These are phyloP conservation scores for Phataginus tricuspis DNA, from an alignment of 2,797 vertebrate species.

Conservation along the genomic window DNA sequence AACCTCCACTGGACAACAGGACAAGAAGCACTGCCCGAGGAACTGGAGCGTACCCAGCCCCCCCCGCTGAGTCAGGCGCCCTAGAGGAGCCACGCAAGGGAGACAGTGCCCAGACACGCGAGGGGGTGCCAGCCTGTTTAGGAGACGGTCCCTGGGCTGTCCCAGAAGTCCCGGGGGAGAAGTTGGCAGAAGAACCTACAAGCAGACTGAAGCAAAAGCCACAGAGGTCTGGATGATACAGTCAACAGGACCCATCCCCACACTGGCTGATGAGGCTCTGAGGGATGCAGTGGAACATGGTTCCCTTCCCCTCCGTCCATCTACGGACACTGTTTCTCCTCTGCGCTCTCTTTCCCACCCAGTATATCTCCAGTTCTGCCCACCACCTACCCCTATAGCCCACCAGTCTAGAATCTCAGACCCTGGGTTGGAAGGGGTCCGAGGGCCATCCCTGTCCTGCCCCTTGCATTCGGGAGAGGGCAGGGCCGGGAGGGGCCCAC, in stretches of 20 bases:
- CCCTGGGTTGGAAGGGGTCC: background rate
- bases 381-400: background rate
- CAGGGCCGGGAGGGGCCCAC: conserved; percentile 16
- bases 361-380: background rate
- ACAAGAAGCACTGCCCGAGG: background rate
- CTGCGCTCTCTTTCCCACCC: background rate
- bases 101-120: background rate
- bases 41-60: background rate
- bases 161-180: background rate
- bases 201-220: background rate
- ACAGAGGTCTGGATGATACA: background rate
- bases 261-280: background rate
- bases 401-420: background rate
- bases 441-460: background rate
- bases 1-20: background rate
- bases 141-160: background rate
- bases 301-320: background rate
- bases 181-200: background rate
- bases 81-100: accelerated
- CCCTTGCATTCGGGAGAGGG: background rate
- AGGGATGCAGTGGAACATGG: accelerated
- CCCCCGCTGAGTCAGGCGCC: background rate
- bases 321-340: too few species aligned
- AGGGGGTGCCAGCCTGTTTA: background rate
- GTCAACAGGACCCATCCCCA: background rate